phyloP scores from a whole-genome alignment of 2,888 invertebrate species.

The Mythimna impura region DNA sequence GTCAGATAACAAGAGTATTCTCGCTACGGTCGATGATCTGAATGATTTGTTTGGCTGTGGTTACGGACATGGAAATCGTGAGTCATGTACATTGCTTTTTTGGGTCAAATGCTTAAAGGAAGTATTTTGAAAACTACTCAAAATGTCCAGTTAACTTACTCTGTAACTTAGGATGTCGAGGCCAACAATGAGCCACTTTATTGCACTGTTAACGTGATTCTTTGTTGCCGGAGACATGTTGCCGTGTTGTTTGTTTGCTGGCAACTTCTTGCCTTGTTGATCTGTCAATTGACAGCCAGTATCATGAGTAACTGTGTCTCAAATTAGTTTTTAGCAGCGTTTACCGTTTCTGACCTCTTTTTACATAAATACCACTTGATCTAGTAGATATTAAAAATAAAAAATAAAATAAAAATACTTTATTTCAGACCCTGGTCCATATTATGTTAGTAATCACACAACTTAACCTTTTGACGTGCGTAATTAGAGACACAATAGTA shows the following conservation, averaged over 20 bases:
- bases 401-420: too few species aligned
- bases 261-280: background rate
- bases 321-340: background rate
- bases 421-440: too few species aligned
- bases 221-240: background rate
- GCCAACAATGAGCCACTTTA: background rate
- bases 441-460: too few species aligned
- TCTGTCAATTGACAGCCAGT: background rate
- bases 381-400: too few species aligned
- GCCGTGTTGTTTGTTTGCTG: background rate
- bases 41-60: constrained; percentile 42
- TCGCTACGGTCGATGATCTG: constrained; percentile 51
- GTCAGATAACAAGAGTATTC: constrained; percentile 9
- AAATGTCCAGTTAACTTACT: background rate
- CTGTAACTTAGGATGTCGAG: background rate
- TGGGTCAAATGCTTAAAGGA: constrained; percentile 17
- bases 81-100: constrained; percentile 38
- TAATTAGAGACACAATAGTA: too few species aligned
- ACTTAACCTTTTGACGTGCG: too few species aligned
- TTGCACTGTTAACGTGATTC: background rate
- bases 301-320: background rate
- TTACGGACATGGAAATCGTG: constrained; percentile 31
- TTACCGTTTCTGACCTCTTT: constrained; percentile 10
- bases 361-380: background rate
- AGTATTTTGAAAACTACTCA: constrained; percentile 10